These are phyloP conservation scores for Bombyx huttoni DNA, from an alignment of 2,888 invertebrate genomes.

Conservation along the genomic window DNA sequence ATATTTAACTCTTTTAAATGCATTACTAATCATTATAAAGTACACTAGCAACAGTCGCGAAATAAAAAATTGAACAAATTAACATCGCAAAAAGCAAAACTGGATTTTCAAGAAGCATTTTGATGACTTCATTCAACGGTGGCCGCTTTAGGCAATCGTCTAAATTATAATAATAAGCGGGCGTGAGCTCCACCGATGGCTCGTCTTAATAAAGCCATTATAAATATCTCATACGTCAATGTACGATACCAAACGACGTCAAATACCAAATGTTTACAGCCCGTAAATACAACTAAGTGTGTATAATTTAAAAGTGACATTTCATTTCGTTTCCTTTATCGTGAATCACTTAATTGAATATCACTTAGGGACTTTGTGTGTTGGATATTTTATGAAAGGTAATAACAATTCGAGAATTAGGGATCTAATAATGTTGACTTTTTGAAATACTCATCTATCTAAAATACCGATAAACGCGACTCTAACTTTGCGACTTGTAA, in stretches of 20 bases:
- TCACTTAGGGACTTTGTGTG: constrained; percentile 12
- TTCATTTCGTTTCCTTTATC: constrained; percentile 21
- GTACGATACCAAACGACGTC: constrained; percentile 41
- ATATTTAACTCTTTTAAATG: no score
- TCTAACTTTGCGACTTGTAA: no score
- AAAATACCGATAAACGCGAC: no score
- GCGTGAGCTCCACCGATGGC: constrained; percentile 57
- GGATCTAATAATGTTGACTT: no score
- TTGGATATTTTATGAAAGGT: neutral
- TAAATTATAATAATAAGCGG: constrained; percentile 72
- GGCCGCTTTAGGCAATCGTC: constrained; percentile 64
- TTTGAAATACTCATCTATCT: no score
- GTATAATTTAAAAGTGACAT: constrained; percentile 29
- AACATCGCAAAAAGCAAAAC: constrained; percentile 8
- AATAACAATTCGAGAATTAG: no score
- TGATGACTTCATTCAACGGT: constrained; percentile 64
- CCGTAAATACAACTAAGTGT: constrained; percentile 33
- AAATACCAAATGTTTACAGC: constrained; percentile 54
- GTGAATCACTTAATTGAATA: constrained; percentile 18
- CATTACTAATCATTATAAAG: no score
- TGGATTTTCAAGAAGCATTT: constrained; percentile 9
- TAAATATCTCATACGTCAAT: constrained; percentile 62
- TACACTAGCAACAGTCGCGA: constrained; percentile 17
- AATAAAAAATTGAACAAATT: constrained; percentile 12
- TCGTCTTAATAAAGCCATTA: constrained; percentile 70